A percentile compares a stretch with the other conserved stretches of the same genome.
These are phyloP conservation scores for Salvelinus namaycush DNA, from an alignment of 2,113 vertebrate genomes.

Conservation along the genomic window DNA sequence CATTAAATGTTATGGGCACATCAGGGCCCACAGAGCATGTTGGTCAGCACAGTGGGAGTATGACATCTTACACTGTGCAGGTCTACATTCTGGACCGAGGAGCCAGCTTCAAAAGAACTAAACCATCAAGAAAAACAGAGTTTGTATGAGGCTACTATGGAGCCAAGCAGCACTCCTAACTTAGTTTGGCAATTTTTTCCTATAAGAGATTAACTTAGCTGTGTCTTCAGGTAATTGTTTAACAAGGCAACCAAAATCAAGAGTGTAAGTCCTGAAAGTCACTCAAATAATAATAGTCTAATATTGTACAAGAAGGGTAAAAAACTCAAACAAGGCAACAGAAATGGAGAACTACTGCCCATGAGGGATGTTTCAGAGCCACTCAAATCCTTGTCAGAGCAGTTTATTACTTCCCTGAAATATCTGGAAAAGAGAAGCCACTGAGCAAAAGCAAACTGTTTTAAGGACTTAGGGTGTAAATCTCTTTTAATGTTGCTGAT, in stretches of 20 bases:
- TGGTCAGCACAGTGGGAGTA: constrained; percentile 77
- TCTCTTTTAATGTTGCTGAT: constrained; percentile 74
- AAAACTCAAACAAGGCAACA: neutral
- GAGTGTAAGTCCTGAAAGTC: too few relatives aligned
- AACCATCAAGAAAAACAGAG: constrained; percentile 53
- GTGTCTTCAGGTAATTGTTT: neutral
- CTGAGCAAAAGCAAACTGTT: constrained; percentile 69
- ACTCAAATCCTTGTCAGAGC: constrained; percentile 63
- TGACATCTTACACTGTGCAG: constrained; percentile 80
- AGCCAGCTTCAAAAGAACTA: constrained; percentile 74
- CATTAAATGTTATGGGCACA: constrained; percentile 81
- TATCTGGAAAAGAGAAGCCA: constrained; percentile 70
- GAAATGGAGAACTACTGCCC: constrained; percentile 53
- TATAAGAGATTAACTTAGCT: neutral
- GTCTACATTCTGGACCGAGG: constrained; percentile 70
- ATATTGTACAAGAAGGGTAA: too few relatives aligned
- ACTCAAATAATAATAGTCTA: too few relatives aligned
- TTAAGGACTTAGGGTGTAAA: constrained; percentile 70
- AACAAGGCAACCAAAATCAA: neutral
- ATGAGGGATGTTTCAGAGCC: constrained; percentile 63
- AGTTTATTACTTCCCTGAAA: constrained; percentile 75
- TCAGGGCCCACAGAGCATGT: constrained; percentile 26
- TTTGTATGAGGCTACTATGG: constrained; percentile 19
- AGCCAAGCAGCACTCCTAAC: constrained; percentile 20
- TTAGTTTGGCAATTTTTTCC: neutral